These are phyloP conservation scores for Cheilosia pagana DNA, from an alignment of 2,888 invertebrate species.

Conservation along the genomic window DNA sequence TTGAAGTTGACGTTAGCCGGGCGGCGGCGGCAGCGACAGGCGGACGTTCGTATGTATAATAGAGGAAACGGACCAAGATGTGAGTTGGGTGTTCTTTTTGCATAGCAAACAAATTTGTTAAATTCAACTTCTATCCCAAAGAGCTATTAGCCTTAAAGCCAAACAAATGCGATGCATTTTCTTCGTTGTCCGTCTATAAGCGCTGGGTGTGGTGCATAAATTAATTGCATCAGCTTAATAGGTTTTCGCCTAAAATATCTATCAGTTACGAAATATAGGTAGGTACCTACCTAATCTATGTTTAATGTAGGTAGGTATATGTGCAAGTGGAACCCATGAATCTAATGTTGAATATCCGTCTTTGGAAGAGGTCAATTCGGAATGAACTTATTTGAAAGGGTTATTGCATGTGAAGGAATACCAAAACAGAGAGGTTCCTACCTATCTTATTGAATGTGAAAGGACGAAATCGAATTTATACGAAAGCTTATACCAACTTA, in stretches of 20 bases:
- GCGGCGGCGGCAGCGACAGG: background rate
- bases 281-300: too few species aligned
- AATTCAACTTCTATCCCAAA: conserved; percentile 59
- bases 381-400: background rate
- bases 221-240: conserved; percentile 36
- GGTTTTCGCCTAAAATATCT: conserved; percentile 26
- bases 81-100: conserved; percentile 37
- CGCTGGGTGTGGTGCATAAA: conserved; percentile 66
- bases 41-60: background rate
- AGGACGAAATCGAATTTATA: too few species aligned
- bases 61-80: conserved; percentile 37
- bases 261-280: background rate
- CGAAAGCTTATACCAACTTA: too few species aligned
- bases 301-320: background rate
- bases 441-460: too few species aligned
- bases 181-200: conserved; percentile 23
- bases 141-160: conserved; percentile 63
- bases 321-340: background rate
- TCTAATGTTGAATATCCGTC: background rate
- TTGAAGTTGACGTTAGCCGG: conserved; percentile 69
- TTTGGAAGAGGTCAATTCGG: background rate
- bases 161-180: conserved; percentile 60
- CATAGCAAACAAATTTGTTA: conserved; percentile 66
- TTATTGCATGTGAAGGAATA: background rate
- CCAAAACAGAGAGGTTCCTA: too few species aligned